phyloP scores from a whole-genome alignment of 2,888 invertebrate genomes.

The Melolontha melolontha region DNA sequence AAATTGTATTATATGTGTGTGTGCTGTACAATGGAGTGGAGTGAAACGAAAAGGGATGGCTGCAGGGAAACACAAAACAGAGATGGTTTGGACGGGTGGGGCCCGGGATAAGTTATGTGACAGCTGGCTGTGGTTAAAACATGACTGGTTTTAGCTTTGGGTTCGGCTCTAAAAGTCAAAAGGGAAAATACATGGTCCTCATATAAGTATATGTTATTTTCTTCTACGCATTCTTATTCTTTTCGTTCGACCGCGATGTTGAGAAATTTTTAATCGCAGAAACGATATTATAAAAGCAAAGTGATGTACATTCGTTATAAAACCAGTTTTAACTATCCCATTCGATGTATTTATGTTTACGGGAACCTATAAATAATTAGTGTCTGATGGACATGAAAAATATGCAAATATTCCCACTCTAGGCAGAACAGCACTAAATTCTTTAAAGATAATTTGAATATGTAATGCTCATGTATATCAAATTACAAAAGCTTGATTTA shows the following conservation, averaged over 20 bases:
- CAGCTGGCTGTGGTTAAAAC: constrained; percentile 57
- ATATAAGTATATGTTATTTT: constrained; percentile 38
- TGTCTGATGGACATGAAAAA: constrained; percentile 27
- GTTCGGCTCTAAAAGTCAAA: constrained; percentile 43
- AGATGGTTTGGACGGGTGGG: constrained; percentile 50
- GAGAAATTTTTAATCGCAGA: constrained; percentile 42
- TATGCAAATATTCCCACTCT: constrained; percentile 25
- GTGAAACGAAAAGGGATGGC: constrained; percentile 31
- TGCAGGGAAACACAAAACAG: constrained; percentile 36
- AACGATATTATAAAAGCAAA: constrained; percentile 43
- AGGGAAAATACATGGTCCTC: constrained; percentile 38
- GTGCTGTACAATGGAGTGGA: constrained; percentile 20
- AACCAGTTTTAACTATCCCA: constrained; percentile 38
- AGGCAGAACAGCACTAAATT: too few species aligned
- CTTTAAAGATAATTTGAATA: too few species aligned
- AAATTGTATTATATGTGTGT: constrained; percentile 36
- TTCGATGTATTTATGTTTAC: constrained; percentile 26
- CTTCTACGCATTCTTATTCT: constrained; percentile 35
- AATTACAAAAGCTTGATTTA: constrained; percentile 11
- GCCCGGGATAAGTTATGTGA: constrained; percentile 57
- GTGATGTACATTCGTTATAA: constrained; percentile 36
- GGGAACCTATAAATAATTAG: constrained; percentile 33
- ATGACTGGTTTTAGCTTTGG: constrained; percentile 51
- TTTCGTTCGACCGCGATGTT: constrained; percentile 27
- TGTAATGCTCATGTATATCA: neutral